Conservation (phyloP, 2,113 vertebrate species). For the Atlantisia rogersi region DNA sequence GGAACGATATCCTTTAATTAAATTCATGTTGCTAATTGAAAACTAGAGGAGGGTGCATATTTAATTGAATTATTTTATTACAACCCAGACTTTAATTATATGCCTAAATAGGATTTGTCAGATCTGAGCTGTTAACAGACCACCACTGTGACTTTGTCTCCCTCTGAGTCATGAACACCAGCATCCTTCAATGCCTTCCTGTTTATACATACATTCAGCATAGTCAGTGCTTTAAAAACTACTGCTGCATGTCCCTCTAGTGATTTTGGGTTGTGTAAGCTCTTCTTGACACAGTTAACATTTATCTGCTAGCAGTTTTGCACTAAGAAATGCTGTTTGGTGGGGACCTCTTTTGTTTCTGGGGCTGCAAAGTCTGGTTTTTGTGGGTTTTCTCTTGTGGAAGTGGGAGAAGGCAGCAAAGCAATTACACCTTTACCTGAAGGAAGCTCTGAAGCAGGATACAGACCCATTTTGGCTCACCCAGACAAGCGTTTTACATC, state of each 20-base stretch:
- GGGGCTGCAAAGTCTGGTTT: not conserved
- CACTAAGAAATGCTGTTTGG: not conserved
- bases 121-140: slow-evolving; percentile 23
- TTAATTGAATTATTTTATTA: slow-evolving; percentile 42
- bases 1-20: slow-evolving; percentile 29
- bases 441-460: not conserved
- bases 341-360: not conserved
- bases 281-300: not conserved
- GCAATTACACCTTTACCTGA: not conserved
- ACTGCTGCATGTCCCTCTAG: not conserved
- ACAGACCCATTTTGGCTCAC: not conserved
- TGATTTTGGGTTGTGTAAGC: no score
- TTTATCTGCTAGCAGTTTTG: accelerated
- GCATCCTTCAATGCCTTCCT: not conserved
- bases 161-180: not conserved
- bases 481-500: not conserved
- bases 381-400: not conserved
- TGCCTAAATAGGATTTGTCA: slow-evolving; percentile 39
- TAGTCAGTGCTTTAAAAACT: not conserved
- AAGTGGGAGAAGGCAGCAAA: not conserved
- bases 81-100: slow-evolving; percentile 39
- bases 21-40: slow-evolving; percentile 48
- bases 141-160: slow-evolving; percentile 36
- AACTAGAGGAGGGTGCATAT: not conserved
- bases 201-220: not conserved